phyloP scores from a whole-genome alignment of 1,140 invertebrate genomes.

The Bombyx mori region ASM3026992v2 NC_085116.1:13819501-13820000 shows the following conservation, averaged over 20 bases:
- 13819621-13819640: slow-evolving; percentile 50
- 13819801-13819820: slow-evolving; percentile 58
- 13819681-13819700: slow-evolving; percentile 66
- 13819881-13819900: slow-evolving; percentile 91
- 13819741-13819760: slow-evolving; percentile 5
- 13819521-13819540: too few species aligned
- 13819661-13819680: slow-evolving; percentile 69
- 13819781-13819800: slow-evolving; percentile 62
- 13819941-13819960: slow-evolving; percentile 70
- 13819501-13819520: too few species aligned
- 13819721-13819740: slow-evolving; percentile 18
- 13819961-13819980: slow-evolving; percentile 82
- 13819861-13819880: slow-evolving; percentile 90
- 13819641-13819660: slow-evolving; percentile 47
- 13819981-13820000: slow-evolving; percentile 87
- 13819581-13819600: too few species aligned
- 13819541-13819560: background rate
- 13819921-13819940: slow-evolving; percentile 79
- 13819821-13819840: slow-evolving; percentile 63
- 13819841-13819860: slow-evolving; percentile 69
- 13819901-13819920: slow-evolving; percentile 82
- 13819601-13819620: slow-evolving; percentile 2
- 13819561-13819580: too few species aligned
- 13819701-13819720: slow-evolving; percentile 52
- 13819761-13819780: slow-evolving; percentile 50